Evolutionary conservation across 2,113 vertebrate species (phyloP), one percentile per base, ranked within the genome.

Genomic region (Phocoena sinus): DNA sequence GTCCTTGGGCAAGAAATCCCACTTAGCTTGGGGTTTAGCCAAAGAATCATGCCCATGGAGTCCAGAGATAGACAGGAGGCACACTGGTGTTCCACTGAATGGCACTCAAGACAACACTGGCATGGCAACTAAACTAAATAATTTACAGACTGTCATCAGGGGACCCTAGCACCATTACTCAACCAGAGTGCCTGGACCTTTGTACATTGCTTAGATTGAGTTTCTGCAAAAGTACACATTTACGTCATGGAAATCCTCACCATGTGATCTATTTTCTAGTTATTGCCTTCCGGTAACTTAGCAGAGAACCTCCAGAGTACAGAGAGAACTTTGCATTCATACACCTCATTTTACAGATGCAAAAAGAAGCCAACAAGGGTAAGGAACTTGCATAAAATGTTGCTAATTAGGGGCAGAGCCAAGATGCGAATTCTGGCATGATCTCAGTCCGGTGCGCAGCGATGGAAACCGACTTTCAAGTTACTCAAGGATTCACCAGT

Each of bases 391-490:
- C 41, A 62, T 71, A 33, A 88, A 82, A 81, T 56, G 77, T 63
- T 47, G 79, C 38, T 92, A 53, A 80, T 70, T 56, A 85, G 50
- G 18, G 74, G 20, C 50, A 76, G 41, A 63, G 79, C 74, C 9
- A 5, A 77, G 67, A 94, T 77, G 62, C 44, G 60, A 58, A 81
- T 79, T 53, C 76, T 73, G 81, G 65, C 33, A 65, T 91, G 31
- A 93, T 91, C 77, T 71, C 77, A 31, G 87, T 15, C 50, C 20
- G 2, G 50, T 6, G 15, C 7, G 26, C 56, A 81, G 68, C n/a
- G 70, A 91, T 50, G 44, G 53, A 93, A 90, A 85, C 58, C 80
- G 15, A 13, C 58, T 94, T 83, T 81, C 63, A 65, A 58, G 28
- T 65, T 44, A 87, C 18, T 76, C 47, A 31, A 21, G 17, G 60